Evolutionary conservation across 2,888 invertebrate species (phyloP).

Genomic region (Tipula confusa): DNA sequence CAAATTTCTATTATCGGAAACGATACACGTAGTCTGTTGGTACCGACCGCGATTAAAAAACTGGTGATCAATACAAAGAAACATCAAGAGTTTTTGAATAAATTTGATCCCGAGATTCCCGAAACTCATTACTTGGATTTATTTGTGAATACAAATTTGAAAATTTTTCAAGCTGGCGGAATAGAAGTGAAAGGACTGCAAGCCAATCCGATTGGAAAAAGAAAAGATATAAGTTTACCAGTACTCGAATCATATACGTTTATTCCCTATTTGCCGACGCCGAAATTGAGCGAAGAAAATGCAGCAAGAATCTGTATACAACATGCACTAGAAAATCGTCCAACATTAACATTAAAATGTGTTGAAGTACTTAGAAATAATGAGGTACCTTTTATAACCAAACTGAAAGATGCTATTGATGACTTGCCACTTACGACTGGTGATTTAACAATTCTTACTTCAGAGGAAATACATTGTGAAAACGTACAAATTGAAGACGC

Average conservation of each 20-base stretch:
- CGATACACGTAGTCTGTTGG: slow-evolving; percentile 63
- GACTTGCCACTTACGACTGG: slow-evolving; percentile 67
- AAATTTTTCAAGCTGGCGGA: slow-evolving; percentile 60
- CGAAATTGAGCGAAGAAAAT: slow-evolving; percentile 45
- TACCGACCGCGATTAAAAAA: slow-evolving; percentile 71
- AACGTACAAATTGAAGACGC: slow-evolving; percentile 59
- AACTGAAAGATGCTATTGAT: slow-evolving; percentile 57
- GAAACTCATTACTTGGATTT: background rate
- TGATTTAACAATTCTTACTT: slow-evolving; percentile 56
- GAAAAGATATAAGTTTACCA: slow-evolving; percentile 64
- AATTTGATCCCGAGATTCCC: slow-evolving; percentile 41
- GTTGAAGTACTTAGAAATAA: slow-evolving; percentile 55
- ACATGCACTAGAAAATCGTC: slow-evolving; percentile 66
- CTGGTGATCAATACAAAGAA: slow-evolving; percentile 64
- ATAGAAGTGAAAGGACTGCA: slow-evolving; percentile 73
- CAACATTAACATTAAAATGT: slow-evolving; percentile 58
- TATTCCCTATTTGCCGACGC: slow-evolving; percentile 56
- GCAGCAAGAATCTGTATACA: slow-evolving; percentile 62
- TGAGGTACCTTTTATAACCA: slow-evolving; percentile 53
- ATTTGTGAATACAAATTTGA: slow-evolving; percentile 40
- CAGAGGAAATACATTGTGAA: slow-evolving; percentile 46
- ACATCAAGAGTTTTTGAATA: slow-evolving; percentile 52
- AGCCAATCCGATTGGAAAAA: slow-evolving; percentile 69
- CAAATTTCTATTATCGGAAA: slow-evolving; percentile 72
- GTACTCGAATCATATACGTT: slow-evolving; percentile 73